phyloP scores from a whole-genome alignment of 2,888 invertebrate species.

The Ophion obscuratus region DNA sequence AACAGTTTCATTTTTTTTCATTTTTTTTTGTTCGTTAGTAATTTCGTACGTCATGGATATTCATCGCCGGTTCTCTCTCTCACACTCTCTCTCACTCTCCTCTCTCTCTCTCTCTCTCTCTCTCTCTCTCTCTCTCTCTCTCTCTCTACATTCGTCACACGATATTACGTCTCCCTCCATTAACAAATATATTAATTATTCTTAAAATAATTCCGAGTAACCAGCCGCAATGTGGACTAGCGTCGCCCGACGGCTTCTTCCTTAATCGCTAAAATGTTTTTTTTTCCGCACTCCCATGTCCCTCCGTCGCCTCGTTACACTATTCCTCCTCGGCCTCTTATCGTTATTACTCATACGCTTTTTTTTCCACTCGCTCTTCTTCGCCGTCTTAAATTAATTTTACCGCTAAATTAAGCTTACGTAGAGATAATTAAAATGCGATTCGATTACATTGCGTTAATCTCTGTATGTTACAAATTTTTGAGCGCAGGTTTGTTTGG shows the following conservation, averaged over 20 bases:
- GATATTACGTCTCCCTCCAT: slow-evolving; percentile 62
- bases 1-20: slow-evolving; percentile 77
- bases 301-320: background rate
- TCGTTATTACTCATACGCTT: background rate
- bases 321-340: too few species aligned
- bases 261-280: slow-evolving; percentile 48
- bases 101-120: slow-evolving; percentile 28
- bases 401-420: slow-evolving; percentile 49
- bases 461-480: slow-evolving; percentile 75
- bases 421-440: slow-evolving; percentile 62
- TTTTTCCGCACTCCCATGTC: slow-evolving; percentile 3
- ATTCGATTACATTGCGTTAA: slow-evolving; percentile 76
- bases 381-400: slow-evolving; percentile 36
- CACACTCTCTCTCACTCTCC: slow-evolving; percentile 27
- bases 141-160: slow-evolving; percentile 53
- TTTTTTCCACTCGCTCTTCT: background rate
- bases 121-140: slow-evolving; percentile 33
- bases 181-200: slow-evolving; percentile 70
- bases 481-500: slow-evolving; percentile 58
- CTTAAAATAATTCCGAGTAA: slow-evolving; percentile 64
- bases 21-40: slow-evolving; percentile 66
- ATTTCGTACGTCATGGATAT: slow-evolving; percentile 67
- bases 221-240: slow-evolving; percentile 63
- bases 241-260: slow-evolving; percentile 51
- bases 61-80: slow-evolving; percentile 48